Evolutionary conservation across 2,797 vertebrate genomes (phyloP), one percentile per base, ranked within the genome.

Genomic region (Podarcis lilfordi): DNA sequence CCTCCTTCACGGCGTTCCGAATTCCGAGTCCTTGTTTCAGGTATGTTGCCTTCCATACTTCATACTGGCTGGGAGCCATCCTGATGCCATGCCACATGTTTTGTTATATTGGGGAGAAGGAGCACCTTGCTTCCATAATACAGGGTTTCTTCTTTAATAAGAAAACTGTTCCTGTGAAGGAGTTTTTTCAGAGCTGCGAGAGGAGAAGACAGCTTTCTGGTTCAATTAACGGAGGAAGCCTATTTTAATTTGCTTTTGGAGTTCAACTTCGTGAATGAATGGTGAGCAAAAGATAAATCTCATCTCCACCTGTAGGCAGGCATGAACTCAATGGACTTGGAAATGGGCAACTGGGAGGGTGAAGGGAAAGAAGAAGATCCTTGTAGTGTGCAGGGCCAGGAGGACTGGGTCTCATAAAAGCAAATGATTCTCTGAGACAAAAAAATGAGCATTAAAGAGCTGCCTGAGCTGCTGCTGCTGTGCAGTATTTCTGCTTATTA

Each of bases 11-110:
- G 98, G 93, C 98, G 98, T 96, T 98, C 98, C 88, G 98, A 99
- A 95, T 99, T 98, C 96, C 97, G 98, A 95, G 98, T 98, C 96
- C 97, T 98, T 95, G 98, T 99, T 94, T 98, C 98, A 97, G 98
- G 98, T 99, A 96, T 89, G 95, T 93, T 92, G 68, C 32, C 85
- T 85, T 91, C 77, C 84, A 85, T 66, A 76, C 9, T 86, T 92
- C 43, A 80, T 50, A 86, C 10, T 89, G 86, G 27, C 66, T 59
- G 86, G 13, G 79, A 81, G 61, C 59, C 88, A 55, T 84, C 84
- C 35, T 82, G 55, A 84, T 91, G 79, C 86, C 82, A 45, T 86
- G 25, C 59, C 29, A 85, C 82, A 55, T 55, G 50, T 84, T 45
- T 87, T 71, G 64, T 79, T 88, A 68, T 86, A n/a, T 71, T 61